phyloP scores from a whole-genome alignment of 1,140 invertebrate species.

The Papilio glaucus region DNA sequence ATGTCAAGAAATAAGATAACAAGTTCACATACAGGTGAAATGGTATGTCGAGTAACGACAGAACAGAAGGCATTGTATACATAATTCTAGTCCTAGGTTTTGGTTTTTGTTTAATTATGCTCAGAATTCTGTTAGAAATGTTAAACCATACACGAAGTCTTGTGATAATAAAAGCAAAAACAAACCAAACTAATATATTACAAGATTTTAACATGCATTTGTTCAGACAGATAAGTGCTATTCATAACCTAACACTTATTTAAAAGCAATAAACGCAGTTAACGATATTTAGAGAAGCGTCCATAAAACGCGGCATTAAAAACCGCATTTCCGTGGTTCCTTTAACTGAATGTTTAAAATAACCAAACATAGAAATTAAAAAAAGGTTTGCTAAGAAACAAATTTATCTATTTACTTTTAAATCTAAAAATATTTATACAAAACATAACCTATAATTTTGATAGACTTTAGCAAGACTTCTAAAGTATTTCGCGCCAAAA shows the following conservation, averaged over 20 bases:
- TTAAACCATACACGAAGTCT: too few species aligned
- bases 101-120: too few species aligned
- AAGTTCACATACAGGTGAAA: too few species aligned
- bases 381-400: neutral
- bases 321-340: slow-evolving; percentile 23
- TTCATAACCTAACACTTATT: slow-evolving; percentile 34
- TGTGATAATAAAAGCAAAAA: neutral
- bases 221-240: slow-evolving; percentile 19
- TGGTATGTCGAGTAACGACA: too few species aligned
- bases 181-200: neutral
- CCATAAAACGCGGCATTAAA: slow-evolving; percentile 29
- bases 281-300: slow-evolving; percentile 29
- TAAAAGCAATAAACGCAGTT: slow-evolving; percentile 33
- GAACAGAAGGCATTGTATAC: too few species aligned
- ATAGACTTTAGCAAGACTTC: neutral
- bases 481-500: neutral
- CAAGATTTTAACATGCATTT: neutral
- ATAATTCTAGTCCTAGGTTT: too few species aligned
- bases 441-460: neutral
- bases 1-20: too few species aligned
- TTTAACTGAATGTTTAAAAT: slow-evolving; percentile 15
- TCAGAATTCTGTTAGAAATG: too few species aligned
- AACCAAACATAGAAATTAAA: neutral
- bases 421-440: neutral
- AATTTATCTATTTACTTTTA: neutral